Base-by-base conservation (phyloP, 2,888 invertebrate species). In the Luperina nickerlii region DNA sequence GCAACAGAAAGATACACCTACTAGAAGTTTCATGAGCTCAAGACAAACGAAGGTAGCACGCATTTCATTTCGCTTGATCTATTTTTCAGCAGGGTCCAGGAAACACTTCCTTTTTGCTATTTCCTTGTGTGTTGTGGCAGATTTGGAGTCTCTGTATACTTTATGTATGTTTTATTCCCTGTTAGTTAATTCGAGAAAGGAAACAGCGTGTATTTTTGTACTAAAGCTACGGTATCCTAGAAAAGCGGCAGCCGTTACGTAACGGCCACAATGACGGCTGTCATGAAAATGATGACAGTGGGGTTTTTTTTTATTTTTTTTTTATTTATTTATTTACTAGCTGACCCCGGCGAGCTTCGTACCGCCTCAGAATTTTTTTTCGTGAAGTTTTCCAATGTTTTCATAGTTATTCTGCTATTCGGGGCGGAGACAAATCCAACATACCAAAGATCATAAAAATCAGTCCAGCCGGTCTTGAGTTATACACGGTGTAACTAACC, bases 41-140 rank as follows among this genome's bases (percentile, higher is more conserved):
- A 71, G 48, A 81, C 69, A 83, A 78, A 86, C 69, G 0, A 38
- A 51, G 18, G 42, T 42, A 51, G 51, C 42, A 76, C 54, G 74
- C 68, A 51, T 69, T 85, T 82, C 76, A 83, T 80, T 83, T 78
- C 38, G 9, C 32, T 69, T 77, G 57, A 80, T 85, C 32, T 75
- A 76, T 82, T 82, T 79, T 85, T 82, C 66, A 85, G 54, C 73
- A 76, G 45, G 32, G 6, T 11, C 62, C 77, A 38, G 13, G n/a
- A 54, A 69, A 45, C 15, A 27, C 4, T 38, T n/a, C 27, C 20
- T n/a, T 24, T 48, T 15, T 69, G 42, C 18, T 6, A 42, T 51
- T 51, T 62, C 18, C 13, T 2, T 38, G 20, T 65, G 60, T n/a
- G 5, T 70, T 32, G 5, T 18, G 18, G 9, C 3, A 18, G 54